Percentiles rank a stretch among this genome's conserved stretches.
Conservation (phyloP, 1,140 invertebrate genomes). For the Hycleus phaleratus region DNA sequence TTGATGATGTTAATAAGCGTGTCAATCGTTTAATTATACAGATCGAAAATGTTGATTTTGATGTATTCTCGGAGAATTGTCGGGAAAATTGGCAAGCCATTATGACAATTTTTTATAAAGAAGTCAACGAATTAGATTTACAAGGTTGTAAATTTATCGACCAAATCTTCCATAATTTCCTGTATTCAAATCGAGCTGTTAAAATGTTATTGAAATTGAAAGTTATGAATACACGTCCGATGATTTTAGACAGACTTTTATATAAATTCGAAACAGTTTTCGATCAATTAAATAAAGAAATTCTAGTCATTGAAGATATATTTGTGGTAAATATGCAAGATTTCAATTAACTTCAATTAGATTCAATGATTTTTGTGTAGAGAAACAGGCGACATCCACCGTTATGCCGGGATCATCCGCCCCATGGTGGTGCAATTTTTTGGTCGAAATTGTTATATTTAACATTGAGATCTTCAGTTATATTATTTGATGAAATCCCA, state of each 20-base stretch:
- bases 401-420: conserved; percentile 66
- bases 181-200: conserved; percentile 71
- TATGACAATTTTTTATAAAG: conserved; percentile 64
- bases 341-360: background rate
- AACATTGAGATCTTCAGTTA: conserved; percentile 66
- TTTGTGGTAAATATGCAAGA: conserved; percentile 49
- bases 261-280: conserved; percentile 81
- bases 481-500: conserved; percentile 65
- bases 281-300: conserved; percentile 75
- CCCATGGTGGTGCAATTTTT: conserved; percentile 69
- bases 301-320: conserved; percentile 55
- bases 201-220: conserved; percentile 73
- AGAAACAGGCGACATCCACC: conserved; percentile 63
- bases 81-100: conserved; percentile 77
- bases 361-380: conserved; percentile 43
- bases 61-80: conserved; percentile 67
- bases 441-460: conserved; percentile 74
- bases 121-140: conserved; percentile 66
- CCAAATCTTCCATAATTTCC: conserved; percentile 67
- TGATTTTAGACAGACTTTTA: conserved; percentile 62
- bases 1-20: conserved; percentile 70
- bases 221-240: conserved; percentile 62
- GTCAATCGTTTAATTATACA: conserved; percentile 64
- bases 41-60: conserved; percentile 69
- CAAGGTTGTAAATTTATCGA: conserved; percentile 80